Evolutionary conservation across 2,888 invertebrate genomes (phyloP).

Genomic region (Erebia palarica): DNA sequence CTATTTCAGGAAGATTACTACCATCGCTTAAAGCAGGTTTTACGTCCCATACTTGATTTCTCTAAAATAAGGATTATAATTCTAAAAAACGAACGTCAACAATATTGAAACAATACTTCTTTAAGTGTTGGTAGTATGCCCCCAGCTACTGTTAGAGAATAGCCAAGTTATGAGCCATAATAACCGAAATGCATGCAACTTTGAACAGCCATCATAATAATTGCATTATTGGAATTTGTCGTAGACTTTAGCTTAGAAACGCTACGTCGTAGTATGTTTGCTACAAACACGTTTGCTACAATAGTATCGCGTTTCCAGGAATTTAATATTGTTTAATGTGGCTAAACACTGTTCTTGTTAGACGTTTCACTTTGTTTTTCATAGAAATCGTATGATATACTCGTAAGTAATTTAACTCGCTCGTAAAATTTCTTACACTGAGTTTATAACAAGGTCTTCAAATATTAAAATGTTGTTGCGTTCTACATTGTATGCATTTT

Average conservation of each 20-base stretch:
- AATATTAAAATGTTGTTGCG: too few species aligned
- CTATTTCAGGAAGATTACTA: too few species aligned
- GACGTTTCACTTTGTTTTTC: slow-evolving; percentile 1
- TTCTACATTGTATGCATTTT: too few species aligned
- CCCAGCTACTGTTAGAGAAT: slow-evolving; percentile 33
- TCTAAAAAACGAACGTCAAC: too few species aligned
- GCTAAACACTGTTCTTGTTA: slow-evolving; percentile 5
- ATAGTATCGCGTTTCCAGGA: slow-evolving; percentile 26
- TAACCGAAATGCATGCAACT: slow-evolving; percentile 41
- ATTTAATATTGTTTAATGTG: slow-evolving; percentile 27
- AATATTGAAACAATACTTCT: too few species aligned
- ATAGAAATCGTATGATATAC: neutral
- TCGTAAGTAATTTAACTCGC: too few species aligned
- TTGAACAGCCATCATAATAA: slow-evolving; percentile 39
- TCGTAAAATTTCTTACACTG: too few species aligned
- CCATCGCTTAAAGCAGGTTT: too few species aligned
- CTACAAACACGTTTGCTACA: slow-evolving; percentile 25
- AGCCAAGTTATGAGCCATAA: slow-evolving; percentile 41
- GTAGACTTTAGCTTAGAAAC: slow-evolving; percentile 34
- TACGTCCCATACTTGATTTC: too few species aligned
- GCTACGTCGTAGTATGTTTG: slow-evolving; percentile 30
- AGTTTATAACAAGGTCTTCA: too few species aligned
- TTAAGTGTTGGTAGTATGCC: too few species aligned
- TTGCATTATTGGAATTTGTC: slow-evolving; percentile 41
- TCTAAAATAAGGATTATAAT: too few species aligned